These are phyloP conservation scores for Typhlichthys subterraneus DNA, from an alignment of 2,797 vertebrate genomes.

Conservation along the genomic window DNA sequence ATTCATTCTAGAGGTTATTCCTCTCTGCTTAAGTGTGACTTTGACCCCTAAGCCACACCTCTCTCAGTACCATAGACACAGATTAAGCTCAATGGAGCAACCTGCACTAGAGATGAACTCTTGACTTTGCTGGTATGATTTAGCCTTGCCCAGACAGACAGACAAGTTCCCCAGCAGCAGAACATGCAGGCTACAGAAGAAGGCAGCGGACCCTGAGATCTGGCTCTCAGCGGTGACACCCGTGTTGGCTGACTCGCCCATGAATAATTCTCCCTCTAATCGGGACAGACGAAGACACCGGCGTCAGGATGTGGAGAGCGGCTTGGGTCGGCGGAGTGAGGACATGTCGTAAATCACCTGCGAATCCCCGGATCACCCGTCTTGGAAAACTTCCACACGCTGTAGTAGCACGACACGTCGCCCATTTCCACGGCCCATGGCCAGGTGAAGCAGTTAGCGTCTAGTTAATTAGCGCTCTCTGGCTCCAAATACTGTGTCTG, in stretches of 20 bases:
- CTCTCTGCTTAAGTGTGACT: slow-evolving; percentile 21
- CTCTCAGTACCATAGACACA: too few relatives aligned
- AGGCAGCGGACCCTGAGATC: too few relatives aligned
- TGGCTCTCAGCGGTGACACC: too few relatives aligned
- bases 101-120: too few relatives aligned
- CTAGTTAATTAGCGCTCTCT: slow-evolving; percentile 40
- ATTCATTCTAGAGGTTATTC: slow-evolving; percentile 39
- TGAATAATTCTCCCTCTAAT: slow-evolving; percentile 21
- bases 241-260: too few relatives aligned
- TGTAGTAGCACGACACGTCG: neutral
- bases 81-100: too few relatives aligned
- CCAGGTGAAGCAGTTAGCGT: slow-evolving; percentile 44
- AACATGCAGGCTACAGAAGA: too few relatives aligned
- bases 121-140: too few relatives aligned
- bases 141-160: too few relatives aligned
- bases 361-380: neutral
- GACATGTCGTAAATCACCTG: slow-evolving; percentile 44
- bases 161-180: too few relatives aligned
- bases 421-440: neutral
- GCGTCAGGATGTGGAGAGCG: too few relatives aligned
- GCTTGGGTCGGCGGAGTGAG: slow-evolving; percentile 11
- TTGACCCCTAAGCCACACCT: slow-evolving; percentile 24
- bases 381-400: neutral
- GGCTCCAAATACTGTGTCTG: slow-evolving; percentile 3
- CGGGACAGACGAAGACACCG: slow-evolving; percentile 31